Conservation (phyloP, 2,113 vertebrate species). For the Polyodon spathula region DNA sequence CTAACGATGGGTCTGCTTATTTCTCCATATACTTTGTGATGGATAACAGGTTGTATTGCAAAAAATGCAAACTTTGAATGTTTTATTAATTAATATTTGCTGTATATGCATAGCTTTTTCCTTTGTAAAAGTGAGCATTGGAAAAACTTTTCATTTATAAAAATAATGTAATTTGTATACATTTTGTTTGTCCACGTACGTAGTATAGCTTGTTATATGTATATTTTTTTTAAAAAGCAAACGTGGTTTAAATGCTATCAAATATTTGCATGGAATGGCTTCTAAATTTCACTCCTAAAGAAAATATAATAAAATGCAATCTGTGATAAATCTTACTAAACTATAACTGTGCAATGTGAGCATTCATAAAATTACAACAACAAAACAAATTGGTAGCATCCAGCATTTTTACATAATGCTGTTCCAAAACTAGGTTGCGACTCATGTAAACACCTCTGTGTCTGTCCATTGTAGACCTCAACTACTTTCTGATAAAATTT, state of each 20-base stretch:
- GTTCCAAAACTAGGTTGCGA: slow-evolving; percentile 18
- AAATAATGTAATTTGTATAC: background rate
- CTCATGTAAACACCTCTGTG: slow-evolving; percentile 21
- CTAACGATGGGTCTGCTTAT: too few relatives aligned
- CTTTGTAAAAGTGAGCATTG: background rate
- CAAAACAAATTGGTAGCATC: slow-evolving; percentile 12
- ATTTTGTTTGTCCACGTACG: too few relatives aligned
- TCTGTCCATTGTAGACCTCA: slow-evolving; percentile 31
- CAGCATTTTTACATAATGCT: slow-evolving; percentile 9
- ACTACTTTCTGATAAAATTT: slow-evolving; percentile 29
- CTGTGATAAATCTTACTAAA: slow-evolving; percentile 52
- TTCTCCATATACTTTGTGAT: too few relatives aligned
- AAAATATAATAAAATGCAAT: slow-evolving; percentile 47
- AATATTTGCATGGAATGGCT: slow-evolving; percentile 41
- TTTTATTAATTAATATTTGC: too few relatives aligned
- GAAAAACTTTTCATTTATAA: background rate
- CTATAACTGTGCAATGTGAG: slow-evolving; percentile 66
- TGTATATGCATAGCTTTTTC: too few relatives aligned
- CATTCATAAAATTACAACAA: slow-evolving; percentile 61
- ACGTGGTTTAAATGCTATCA: slow-evolving; percentile 41
- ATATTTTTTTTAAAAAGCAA: slow-evolving; percentile 12
- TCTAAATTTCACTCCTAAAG: slow-evolving; percentile 40
- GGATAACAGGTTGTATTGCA: too few relatives aligned
- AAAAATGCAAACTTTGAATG: too few relatives aligned
- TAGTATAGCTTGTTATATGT: too few relatives aligned